Evolutionary conservation across 2,888 invertebrate species (phyloP), one percentile per base, ranked within the genome.

Genomic region (Lithophane semibrunnea): DNA sequence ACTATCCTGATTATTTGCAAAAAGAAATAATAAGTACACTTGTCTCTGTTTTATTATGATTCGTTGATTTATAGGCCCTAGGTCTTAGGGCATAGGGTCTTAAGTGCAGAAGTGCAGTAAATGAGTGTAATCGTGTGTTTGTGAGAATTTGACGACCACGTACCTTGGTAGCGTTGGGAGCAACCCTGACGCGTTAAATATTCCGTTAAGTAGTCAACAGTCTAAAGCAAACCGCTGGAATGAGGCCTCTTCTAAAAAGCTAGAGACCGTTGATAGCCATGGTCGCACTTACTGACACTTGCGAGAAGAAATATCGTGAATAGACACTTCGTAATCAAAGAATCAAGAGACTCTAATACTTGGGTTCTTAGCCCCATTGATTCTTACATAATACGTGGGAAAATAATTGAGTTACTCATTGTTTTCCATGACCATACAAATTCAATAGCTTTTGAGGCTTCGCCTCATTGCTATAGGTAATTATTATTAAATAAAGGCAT

Each of bases 1-100:
- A 96, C 92, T 82, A 95, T 95, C 75, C 96, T 96, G 94, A 75
- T 87, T 42, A 21, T 49, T 61, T n/a, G 21, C 37, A 37, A 24
- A 72, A 81, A 61, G 29, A 3, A 18, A 0, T 4, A 0, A 16
- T 64, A 3, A 56, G 42, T 42, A 42, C 10, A 2, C 1, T 52
- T 42, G 13, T 58, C 21, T 74, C 7, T 49, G 37, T 8, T 21
- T 49, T 37, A n/a, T 9, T 37, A 58, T 37, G 12, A 71, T 58
- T 73, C 18, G 18, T n/a, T 73, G 7, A 18, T 70, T 29, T 47
- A 12, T 24, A 69, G 5, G 10, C 67, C 42, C 3, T 54, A 42
- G 4, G 10, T 60, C 7, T 9, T 61, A 58, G 37, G 2, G 1
- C 21, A 16, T 47, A 49, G 10, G 24, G 70, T 56, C 54, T 54